A percentile compares a stretch with the other conserved stretches of the same genome.
Conservation (phyloP, 2,888 invertebrate genomes). For the Drosophila sordidapex region DNA sequence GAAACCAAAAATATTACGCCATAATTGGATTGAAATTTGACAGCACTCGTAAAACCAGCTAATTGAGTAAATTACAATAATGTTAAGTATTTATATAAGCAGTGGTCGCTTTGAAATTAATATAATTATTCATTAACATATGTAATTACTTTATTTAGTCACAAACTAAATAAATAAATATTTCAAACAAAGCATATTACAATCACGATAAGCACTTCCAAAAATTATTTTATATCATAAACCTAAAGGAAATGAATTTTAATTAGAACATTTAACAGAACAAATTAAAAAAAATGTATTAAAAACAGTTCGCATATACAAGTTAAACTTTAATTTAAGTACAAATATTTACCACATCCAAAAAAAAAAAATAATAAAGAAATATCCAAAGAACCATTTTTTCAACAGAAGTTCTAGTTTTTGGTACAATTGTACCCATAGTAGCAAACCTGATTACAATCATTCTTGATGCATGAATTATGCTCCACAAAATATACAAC, state of each 20-base stretch:
- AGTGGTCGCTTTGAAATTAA: background rate
- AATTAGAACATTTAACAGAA: background rate
- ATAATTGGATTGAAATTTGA: constrained; percentile 57
- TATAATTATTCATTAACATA: background rate
- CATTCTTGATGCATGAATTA: background rate
- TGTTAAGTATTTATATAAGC: constrained; percentile 21
- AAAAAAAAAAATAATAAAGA: background rate
- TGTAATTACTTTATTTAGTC: background rate
- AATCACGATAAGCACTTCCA: background rate
- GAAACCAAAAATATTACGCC: constrained; percentile 66
- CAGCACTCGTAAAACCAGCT: constrained; percentile 43
- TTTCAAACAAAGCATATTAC: background rate
- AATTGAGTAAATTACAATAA: constrained; percentile 30
- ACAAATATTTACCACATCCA: background rate
- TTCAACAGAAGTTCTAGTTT: background rate
- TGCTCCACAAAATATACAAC: background rate
- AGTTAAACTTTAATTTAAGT: background rate
- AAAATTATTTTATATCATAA: background rate
- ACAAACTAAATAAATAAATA: background rate
- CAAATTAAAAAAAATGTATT: background rate
- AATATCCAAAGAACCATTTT: background rate
- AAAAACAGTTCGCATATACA: background rate
- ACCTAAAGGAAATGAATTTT: background rate
- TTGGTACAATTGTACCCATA: background rate
- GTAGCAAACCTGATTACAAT: background rate